Evolutionary conservation across 2,113 vertebrate species (phyloP).

Genomic region (Gopherus evgoodei): DNA sequence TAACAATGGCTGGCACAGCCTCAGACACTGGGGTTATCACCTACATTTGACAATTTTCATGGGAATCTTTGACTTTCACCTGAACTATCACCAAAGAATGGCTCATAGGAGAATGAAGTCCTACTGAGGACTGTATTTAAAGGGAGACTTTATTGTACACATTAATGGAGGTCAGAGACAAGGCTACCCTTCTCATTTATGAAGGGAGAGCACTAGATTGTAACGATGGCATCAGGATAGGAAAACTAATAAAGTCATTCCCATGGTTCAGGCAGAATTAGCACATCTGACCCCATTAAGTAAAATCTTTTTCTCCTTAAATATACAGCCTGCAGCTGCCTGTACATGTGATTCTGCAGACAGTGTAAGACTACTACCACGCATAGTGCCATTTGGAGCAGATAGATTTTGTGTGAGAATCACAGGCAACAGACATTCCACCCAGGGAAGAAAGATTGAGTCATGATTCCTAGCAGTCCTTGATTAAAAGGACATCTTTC

Average conservation of each 20-base stretch:
- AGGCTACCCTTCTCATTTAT: constrained; percentile 37
- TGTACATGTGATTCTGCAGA: constrained; percentile 8
- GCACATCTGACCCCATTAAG: constrained; percentile 32
- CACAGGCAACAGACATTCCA: neutral
- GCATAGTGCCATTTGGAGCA: neutral
- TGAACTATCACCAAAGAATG: constrained; percentile 31
- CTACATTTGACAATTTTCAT: constrained; percentile 22
- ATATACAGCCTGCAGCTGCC: constrained; percentile 32
- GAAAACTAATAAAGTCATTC: constrained; percentile 24
- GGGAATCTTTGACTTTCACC: constrained; percentile 16
- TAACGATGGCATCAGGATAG: constrained; percentile 15
- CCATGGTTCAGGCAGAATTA: constrained; percentile 29
- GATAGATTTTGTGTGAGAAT: neutral
- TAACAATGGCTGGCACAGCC: neutral
- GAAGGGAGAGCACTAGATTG: constrained; percentile 35
- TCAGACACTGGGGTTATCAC: neutral
- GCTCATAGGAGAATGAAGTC: constrained; percentile 31
- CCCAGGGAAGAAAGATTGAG: neutral
- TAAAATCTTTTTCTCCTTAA: constrained; percentile 17
- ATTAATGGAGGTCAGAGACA: constrained; percentile 50
- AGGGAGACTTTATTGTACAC: constrained; percentile 34
- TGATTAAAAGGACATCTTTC: neutral
- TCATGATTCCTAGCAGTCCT: neutral
- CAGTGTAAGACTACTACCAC: neutral
- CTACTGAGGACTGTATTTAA: neutral